Evolutionary conservation across 2,888 invertebrate species (phyloP).

Genomic region (Beris chalybata): DNA sequence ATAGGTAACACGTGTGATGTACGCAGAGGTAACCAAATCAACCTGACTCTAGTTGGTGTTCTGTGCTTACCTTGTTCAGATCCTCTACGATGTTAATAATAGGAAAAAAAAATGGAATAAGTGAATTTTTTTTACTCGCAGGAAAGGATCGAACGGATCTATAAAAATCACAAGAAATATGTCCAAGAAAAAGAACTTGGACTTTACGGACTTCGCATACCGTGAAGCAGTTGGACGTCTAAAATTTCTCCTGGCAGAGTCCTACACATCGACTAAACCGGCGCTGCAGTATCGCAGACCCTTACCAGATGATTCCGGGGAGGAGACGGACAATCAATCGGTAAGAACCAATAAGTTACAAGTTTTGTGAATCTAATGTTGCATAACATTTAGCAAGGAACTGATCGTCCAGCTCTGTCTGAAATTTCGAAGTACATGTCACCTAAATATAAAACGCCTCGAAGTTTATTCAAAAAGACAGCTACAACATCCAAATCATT

Average conservation of each 20-base stretch:
- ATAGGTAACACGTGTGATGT: neutral
- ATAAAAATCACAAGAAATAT: constrained; percentile 51
- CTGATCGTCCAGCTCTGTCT: constrained; percentile 54
- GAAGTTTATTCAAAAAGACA: constrained; percentile 28
- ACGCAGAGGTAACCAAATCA: constrained; percentile 30
- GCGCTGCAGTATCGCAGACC: constrained; percentile 47
- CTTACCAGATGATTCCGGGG: constrained; percentile 59
- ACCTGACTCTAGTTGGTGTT: constrained; percentile 7
- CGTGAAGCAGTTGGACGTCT: constrained; percentile 81
- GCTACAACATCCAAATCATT: constrained; percentile 32
- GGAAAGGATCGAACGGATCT: constrained; percentile 40
- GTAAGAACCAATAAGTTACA: constrained; percentile 41
- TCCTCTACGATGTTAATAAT: neutral
- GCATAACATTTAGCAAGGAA: constrained; percentile 43
- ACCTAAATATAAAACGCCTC: constrained; percentile 49
- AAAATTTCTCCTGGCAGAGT: constrained; percentile 75
- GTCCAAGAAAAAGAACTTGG: constrained; percentile 61
- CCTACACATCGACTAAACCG: constrained; percentile 61
- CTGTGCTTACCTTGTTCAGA: no score
- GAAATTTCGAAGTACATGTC: constrained; percentile 56
- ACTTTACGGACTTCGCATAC: constrained; percentile 83
- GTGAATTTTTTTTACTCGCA: constrained; percentile 1
- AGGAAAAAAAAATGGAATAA: neutral
- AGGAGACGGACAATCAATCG: constrained; percentile 62
- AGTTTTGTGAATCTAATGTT: neutral